Conservation (phyloP, 2,113 vertebrate species). For the Aix galericulata region DNA sequence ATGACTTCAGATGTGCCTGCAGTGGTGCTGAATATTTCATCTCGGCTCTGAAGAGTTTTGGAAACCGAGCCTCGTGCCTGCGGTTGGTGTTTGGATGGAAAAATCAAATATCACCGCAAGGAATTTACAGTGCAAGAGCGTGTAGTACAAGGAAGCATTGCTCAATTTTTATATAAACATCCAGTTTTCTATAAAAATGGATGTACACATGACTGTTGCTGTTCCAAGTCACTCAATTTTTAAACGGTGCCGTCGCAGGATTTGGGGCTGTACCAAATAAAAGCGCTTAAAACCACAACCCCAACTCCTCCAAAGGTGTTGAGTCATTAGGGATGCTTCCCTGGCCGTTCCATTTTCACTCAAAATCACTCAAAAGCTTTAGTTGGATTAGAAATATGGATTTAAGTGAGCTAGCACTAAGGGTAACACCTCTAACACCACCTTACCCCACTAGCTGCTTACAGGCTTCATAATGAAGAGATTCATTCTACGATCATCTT, state of each 20-base stretch:
- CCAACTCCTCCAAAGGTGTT: background rate
- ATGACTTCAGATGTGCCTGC: background rate
- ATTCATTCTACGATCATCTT: constrained; percentile 45
- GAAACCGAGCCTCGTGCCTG: background rate
- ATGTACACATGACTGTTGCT: background rate
- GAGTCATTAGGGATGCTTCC: background rate
- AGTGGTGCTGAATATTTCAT: background rate
- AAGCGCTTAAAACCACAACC: background rate
- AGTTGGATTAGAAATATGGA: background rate
- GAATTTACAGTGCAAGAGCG: rapidly evolving
- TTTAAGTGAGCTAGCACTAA: background rate
- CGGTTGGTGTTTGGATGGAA: background rate
- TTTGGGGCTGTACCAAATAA: background rate
- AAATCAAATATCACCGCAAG: background rate
- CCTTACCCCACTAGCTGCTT: too few species aligned
- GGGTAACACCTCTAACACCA: background rate
- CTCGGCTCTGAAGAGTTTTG: background rate
- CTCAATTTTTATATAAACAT: background rate
- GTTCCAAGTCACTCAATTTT: background rate
- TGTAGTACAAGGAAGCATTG: rapidly evolving
- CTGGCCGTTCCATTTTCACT: background rate
- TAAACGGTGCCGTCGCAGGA: background rate
- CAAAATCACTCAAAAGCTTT: background rate
- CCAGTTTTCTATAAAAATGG: too few species aligned
- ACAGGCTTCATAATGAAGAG: background rate